phyloP scores from a whole-genome alignment of 2,888 invertebrate genomes.

The Timema podura region DNA sequence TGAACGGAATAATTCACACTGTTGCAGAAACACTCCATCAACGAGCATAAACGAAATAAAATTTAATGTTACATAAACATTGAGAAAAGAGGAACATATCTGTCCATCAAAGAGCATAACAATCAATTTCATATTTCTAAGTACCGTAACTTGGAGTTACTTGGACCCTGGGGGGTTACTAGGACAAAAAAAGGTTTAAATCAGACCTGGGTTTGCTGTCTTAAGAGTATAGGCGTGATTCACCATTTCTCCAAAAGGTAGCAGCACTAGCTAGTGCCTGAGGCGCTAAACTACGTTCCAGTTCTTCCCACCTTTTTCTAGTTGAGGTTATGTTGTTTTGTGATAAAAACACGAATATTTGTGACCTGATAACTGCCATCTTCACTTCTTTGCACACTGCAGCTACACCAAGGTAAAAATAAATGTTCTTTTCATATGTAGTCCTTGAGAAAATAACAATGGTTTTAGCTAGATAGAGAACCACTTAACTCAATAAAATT shows the following conservation, averaged over 20 bases:
- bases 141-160: neutral
- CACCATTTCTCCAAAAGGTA: neutral
- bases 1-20: too few species aligned
- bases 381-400: neutral
- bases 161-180: neutral
- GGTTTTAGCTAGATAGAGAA: conserved; percentile 2
- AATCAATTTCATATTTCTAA: too few species aligned
- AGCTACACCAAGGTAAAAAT: neutral
- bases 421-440: neutral
- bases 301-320: neutral
- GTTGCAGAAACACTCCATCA: too few species aligned
- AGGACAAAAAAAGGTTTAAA: neutral
- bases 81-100: too few species aligned
- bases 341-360: neutral
- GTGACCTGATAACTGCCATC: neutral
- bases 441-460: conserved; percentile 1
- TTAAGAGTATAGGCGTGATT: neutral
- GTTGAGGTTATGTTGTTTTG: conserved; percentile 9
- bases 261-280: neutral
- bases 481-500: neutral
- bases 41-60: too few species aligned
- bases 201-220: neutral
- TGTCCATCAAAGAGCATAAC: too few species aligned
- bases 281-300: neutral
- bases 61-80: too few species aligned